Evolutionary conservation across 1,140 invertebrate species (phyloP).

Genomic region (Ylistrum balloti): DNA sequence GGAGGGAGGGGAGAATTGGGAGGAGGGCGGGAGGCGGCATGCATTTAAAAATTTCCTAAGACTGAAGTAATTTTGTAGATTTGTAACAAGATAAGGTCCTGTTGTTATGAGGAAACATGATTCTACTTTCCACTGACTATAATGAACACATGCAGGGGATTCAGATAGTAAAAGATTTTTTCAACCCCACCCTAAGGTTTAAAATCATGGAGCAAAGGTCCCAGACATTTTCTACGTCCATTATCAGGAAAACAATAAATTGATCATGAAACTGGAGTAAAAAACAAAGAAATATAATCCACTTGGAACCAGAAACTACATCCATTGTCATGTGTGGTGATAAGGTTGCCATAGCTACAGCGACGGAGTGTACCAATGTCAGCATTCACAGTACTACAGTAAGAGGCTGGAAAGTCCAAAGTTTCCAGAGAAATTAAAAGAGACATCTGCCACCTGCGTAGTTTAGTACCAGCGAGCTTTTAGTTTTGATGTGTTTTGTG

Average conservation of each 20-base stretch:
- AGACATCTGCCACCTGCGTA: too few species aligned
- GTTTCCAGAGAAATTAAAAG: background rate
- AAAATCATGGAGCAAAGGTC: background rate
- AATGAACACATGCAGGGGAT: background rate
- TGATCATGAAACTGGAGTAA: background rate
- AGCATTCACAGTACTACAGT: background rate
- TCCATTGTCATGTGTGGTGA: background rate
- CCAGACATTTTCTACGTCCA: background rate
- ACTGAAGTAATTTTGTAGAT: too few species aligned
- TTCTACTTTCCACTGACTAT: background rate
- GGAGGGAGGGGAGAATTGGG: too few species aligned
- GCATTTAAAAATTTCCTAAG: too few species aligned
- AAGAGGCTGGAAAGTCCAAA: background rate
- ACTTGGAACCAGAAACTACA: background rate
- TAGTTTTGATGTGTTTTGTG: background rate
- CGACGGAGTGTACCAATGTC: background rate
- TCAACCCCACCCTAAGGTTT: background rate
- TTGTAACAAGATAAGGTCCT: background rate
- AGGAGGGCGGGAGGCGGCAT: too few species aligned
- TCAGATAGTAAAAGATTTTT: background rate
- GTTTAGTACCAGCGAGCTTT: background rate
- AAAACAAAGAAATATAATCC: constrained; percentile 26
- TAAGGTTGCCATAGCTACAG: background rate
- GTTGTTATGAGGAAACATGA: background rate
- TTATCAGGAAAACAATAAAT: constrained; percentile 17